Conservation (phyloP, 2,888 invertebrate species). For the Cerastis rubricosa region DNA sequence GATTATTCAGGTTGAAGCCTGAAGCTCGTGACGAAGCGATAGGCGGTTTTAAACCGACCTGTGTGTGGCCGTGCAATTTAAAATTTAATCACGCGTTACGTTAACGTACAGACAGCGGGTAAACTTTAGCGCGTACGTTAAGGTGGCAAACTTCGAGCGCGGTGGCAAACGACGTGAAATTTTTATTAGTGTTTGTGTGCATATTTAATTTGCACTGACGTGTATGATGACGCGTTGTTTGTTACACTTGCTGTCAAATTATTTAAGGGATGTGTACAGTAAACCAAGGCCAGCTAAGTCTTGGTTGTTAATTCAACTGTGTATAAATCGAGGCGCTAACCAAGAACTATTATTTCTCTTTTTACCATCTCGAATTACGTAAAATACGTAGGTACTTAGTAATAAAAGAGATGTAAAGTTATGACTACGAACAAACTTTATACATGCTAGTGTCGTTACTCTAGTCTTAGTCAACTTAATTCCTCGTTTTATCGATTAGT, state of each 20-base stretch:
- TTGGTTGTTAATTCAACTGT: neutral
- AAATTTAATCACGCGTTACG: conserved; percentile 81
- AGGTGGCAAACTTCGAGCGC: conserved; percentile 46
- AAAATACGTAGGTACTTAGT: neutral
- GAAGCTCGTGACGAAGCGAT: conserved; percentile 73
- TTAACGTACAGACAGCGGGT: conserved; percentile 69
- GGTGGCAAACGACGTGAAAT: conserved; percentile 42
- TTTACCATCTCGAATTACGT: neutral
- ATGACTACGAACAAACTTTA: neutral
- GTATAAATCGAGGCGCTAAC: neutral
- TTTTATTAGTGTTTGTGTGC: conserved; percentile 45
- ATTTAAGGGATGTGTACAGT: conserved; percentile 26
- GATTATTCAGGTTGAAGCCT: conserved; percentile 71
- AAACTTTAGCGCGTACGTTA: conserved; percentile 50
- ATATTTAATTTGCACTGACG: conserved; percentile 53
- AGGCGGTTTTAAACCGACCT: conserved; percentile 72
- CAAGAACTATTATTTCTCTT: neutral
- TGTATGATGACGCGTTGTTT: conserved; percentile 46
- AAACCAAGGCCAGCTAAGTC: neutral
- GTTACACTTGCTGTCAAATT: conserved; percentile 48
- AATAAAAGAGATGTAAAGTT: neutral
- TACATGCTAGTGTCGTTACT: neutral
- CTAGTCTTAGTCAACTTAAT: conserved; percentile 7
- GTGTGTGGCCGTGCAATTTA: conserved; percentile 81
- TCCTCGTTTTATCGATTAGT: conserved; percentile 16